Evolutionary conservation across 2,797 vertebrate species (phyloP).

Genomic region (Neomorphus geoffroyi): DNA sequence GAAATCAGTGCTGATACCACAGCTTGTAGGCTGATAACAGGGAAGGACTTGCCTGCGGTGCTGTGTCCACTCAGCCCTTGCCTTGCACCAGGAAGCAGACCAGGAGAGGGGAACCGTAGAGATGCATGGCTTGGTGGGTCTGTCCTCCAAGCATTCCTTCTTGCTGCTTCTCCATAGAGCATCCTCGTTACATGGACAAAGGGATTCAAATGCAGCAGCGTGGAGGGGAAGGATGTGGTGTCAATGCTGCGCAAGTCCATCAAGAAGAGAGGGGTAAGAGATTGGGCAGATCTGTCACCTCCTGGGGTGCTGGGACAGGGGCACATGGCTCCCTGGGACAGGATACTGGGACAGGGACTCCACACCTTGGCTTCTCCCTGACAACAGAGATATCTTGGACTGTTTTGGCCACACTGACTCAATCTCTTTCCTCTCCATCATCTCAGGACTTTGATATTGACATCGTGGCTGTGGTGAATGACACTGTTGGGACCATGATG

Average conservation of each 20-base stretch:
- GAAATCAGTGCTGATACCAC: neutral
- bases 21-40: fast-evolving
- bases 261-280: slow-evolving; percentile 88
- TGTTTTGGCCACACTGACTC: neutral
- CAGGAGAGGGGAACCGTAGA: no score
- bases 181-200: slow-evolving; percentile 93
- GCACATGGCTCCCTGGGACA: fast-evolving
- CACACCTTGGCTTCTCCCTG: fast-evolving
- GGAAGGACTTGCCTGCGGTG: neutral
- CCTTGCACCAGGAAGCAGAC: neutral
- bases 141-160: neutral
- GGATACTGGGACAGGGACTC: neutral
- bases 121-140: neutral
- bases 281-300: neutral
- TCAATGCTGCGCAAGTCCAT: slow-evolving; percentile 87
- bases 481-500: slow-evolving; percentile 99
- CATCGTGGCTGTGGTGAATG: slow-evolving; percentile 91
- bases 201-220: slow-evolving; percentile 89
- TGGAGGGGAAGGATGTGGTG: slow-evolving; percentile 93
- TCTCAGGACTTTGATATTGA: slow-evolving; percentile 95
- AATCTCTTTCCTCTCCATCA: neutral
- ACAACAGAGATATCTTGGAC: fast-evolving
- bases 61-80: fast-evolving
- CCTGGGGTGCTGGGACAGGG: fast-evolving
- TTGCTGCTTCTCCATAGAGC: slow-evolving; percentile 77